Evolutionary conservation across 2,888 invertebrate species (phyloP), one percentile per base, ranked within the genome.

Genomic region (Epinotia demarniana): DNA sequence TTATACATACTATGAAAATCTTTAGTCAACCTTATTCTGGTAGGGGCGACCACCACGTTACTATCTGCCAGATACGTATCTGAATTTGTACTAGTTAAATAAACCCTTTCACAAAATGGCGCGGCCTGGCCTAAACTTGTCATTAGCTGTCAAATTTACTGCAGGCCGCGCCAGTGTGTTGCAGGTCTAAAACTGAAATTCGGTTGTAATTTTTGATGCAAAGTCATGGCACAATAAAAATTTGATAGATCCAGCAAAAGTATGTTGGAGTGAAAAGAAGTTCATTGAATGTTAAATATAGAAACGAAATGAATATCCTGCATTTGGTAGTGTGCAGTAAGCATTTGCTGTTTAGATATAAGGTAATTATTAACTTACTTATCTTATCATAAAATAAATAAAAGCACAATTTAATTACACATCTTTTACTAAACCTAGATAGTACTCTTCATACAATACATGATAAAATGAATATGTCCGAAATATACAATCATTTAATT

Each of bases 401-500:
- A 75, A 75, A 61, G 13, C 18, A 66, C n/a, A 53, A 8, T 60
- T 58, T 71, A 71, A 70, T 70, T 75, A 79, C 80, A 80, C 77
- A 78, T 85, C 79, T 87, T 89, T 90, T 88, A 88, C 86, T 87
- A 85, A 71, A 81, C 81, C 84, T 88, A 87, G 81, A 81, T 78
- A 83, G 81, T 86, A 88, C 87, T 85, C 87, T 89, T 88, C 81
- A 82, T 81, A 82, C 82, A 87, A 90, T 91, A 92, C 91, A 90
- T 88, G 92, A 92, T 90, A 90, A 84, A 88, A 87, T 77, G 81
- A 77, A 88, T 88, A 87, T 86, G 87, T 91, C 89, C 89, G 88
- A 92, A 92, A 92, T 92, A 93, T 91, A 93, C 89, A 93, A 86
- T 90, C 84, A 88, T 88, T 88, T 85, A 91, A 91, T 91, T 91